These are phyloP conservation scores for Polia nebulosa DNA, from an alignment of 2,888 invertebrate genomes.

Conservation along the genomic window DNA sequence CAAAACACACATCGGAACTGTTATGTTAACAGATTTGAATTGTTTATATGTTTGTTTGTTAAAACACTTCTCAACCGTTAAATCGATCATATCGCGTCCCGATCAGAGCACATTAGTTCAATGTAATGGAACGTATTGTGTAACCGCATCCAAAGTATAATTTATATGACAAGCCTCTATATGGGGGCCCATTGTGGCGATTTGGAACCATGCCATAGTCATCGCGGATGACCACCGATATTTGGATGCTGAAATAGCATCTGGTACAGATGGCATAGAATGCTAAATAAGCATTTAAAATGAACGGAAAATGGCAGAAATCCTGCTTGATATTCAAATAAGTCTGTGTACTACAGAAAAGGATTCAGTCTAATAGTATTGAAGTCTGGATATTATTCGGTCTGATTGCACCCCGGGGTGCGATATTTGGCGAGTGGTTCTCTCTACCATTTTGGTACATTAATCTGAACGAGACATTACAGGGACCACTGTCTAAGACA, in stretches of 20 bases:
- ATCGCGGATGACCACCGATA: constrained; percentile 67
- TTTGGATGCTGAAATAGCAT: constrained; percentile 66
- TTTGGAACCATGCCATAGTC: constrained; percentile 85
- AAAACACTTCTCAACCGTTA: constrained; percentile 50
- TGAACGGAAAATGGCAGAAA: constrained; percentile 22
- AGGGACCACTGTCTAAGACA: constrained; percentile 62
- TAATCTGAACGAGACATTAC: constrained; percentile 64
- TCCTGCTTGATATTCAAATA: constrained; percentile 26
- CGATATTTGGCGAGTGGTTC: constrained; percentile 57
- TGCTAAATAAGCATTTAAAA: constrained; percentile 33
- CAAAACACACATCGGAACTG: constrained; percentile 36
- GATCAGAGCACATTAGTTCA: constrained; percentile 74
- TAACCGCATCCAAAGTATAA: constrained; percentile 75
- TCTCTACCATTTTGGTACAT: constrained; percentile 59
- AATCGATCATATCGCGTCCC: constrained; percentile 60
- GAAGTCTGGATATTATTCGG: constrained; percentile 39
- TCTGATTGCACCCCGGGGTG: constrained; percentile 58
- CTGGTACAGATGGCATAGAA: constrained; percentile 58
- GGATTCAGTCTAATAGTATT: constrained; percentile 38
- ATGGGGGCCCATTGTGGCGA: constrained; percentile 74
- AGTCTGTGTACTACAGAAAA: constrained; percentile 31
- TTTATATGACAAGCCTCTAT: constrained; percentile 80
- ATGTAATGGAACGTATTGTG: constrained; percentile 82
- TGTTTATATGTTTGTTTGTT: constrained; percentile 53
- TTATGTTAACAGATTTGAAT: constrained; percentile 47